A percentile compares a stretch with the other conserved stretches of the same genome.
phyloP scores from a whole-genome alignment of 2,888 invertebrate genomes.

The Syritta pipiens region DNA sequence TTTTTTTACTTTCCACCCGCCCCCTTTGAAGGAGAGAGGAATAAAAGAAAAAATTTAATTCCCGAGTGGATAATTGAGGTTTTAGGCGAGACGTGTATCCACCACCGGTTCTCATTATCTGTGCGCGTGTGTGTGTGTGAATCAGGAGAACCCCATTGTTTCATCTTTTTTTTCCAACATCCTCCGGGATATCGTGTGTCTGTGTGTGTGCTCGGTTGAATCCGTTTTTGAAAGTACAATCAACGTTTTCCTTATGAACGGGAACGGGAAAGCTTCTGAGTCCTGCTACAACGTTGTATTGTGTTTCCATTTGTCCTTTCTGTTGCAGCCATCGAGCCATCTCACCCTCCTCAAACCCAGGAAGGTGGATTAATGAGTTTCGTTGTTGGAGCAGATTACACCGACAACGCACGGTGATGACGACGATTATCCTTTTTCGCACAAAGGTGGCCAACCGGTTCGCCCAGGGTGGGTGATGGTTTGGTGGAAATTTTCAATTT shows the following conservation, averaged over 20 bases:
- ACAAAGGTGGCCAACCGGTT: constrained; percentile 3
- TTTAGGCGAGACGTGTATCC: constrained; percentile 8
- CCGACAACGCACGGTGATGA: constrained; percentile 42
- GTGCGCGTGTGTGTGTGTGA: constrained; percentile 1
- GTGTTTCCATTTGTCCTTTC: constrained; percentile 30
- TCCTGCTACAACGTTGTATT: no score
- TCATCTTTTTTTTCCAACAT: no score
- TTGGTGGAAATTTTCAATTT: constrained; percentile 41
- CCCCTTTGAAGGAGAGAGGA: background rate
- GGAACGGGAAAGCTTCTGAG: background rate
- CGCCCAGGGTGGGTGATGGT: background rate
- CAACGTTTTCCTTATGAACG: constrained; percentile 25
- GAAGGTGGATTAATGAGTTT: constrained; percentile 56
- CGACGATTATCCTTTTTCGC: constrained; percentile 36
- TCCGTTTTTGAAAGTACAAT: constrained; percentile 20
- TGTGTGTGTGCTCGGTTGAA: no score
- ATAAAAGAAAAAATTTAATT: constrained; percentile 16
- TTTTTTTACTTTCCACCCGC: no score
- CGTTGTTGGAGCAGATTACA: constrained; percentile 54
- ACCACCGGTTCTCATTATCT: no score
- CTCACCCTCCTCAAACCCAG: background rate
- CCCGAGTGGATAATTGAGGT: constrained; percentile 30
- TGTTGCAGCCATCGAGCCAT: background rate
- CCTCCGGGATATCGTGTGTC: no score
- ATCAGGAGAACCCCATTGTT: no score